These are phyloP conservation scores for Drosophila persimilis DNA, from an alignment of 1,140 invertebrate genomes.

Conservation along the genomic window DNA sequence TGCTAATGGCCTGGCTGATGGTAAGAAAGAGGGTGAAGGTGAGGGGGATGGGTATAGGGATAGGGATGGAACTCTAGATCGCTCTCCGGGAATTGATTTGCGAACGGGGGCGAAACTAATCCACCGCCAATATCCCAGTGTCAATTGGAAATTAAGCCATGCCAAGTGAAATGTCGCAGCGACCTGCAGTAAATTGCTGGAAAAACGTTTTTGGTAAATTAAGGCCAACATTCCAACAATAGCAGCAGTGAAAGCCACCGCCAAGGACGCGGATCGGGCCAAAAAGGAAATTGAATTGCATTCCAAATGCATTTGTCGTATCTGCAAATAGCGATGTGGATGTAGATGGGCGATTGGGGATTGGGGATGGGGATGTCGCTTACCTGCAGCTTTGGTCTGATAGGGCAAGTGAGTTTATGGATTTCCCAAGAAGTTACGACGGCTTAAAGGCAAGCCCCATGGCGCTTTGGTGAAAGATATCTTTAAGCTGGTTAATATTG, in stretches of 20 bases:
- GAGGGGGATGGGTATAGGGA: too few relatives aligned
- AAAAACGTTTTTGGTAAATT: conserved; percentile 49
- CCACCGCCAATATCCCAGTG: conserved; percentile 30
- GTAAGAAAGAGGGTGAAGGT: too few relatives aligned
- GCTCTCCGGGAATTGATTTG: conserved; percentile 19
- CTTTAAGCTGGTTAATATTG: not conserved
- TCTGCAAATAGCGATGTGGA: conserved; percentile 25
- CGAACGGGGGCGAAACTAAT: conserved; percentile 13
- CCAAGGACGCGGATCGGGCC: conserved; percentile 22
- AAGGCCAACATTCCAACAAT: conserved; percentile 58
- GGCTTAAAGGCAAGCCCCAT: conserved; percentile 37
- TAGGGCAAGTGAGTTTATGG: conserved; percentile 19
- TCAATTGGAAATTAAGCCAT: conserved; percentile 55
- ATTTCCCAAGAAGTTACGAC: conserved; percentile 41
- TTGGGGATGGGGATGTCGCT: not conserved
- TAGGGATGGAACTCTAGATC: too few relatives aligned
- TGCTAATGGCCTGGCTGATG: conserved; percentile 9
- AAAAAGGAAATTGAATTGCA: conserved; percentile 73
- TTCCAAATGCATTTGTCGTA: conserved; percentile 67
- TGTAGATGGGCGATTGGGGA: not conserved
- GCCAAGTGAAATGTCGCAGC: conserved; percentile 40
- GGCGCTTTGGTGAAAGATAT: not conserved
- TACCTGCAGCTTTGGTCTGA: conserved; percentile 26
- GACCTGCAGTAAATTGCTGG: conserved; percentile 15
- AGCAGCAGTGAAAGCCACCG: conserved; percentile 27